These are phyloP conservation scores for Theocolax elegans DNA, from an alignment of 1,140 invertebrate species.

Conservation along the genomic window DNA sequence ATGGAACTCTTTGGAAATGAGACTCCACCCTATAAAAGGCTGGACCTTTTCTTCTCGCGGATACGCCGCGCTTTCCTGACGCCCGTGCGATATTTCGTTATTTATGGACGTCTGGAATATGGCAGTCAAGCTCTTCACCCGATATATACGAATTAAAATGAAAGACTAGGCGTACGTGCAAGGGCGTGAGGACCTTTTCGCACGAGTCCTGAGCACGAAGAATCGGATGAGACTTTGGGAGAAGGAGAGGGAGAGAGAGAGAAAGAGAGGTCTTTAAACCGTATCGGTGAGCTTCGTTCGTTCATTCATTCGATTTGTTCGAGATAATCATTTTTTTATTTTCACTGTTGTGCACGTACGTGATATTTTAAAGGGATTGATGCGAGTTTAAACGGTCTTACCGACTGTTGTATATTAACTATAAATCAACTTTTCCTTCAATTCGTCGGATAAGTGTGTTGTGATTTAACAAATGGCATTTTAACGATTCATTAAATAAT, in stretches of 20 bases:
- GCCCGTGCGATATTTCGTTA: constrained; percentile 33
- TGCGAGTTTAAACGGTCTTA: no score
- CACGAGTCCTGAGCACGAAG: neutral
- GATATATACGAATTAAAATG: constrained; percentile 37
- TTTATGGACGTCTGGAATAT: constrained; percentile 21
- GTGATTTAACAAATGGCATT: no score
- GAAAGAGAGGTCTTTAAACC: neutral
- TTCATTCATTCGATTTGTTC: constrained; percentile 24
- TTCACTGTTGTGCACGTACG: neutral
- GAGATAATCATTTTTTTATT: constrained; percentile 33
- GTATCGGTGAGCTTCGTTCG: neutral
- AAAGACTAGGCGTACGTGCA: neutral
- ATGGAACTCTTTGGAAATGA: constrained; percentile 1
- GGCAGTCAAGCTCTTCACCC: neutral
- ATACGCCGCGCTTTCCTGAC: constrained; percentile 34
- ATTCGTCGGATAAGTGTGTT: no score
- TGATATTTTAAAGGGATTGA: no score
- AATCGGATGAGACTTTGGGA: neutral
- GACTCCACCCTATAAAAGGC: constrained; percentile 44
- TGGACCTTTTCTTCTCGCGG: neutral
- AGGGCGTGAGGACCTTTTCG: constrained; percentile 27
- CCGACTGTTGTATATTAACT: no score
- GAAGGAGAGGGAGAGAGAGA: neutral
- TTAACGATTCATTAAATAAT: no score
- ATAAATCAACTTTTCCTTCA: no score